phyloP scores from a whole-genome alignment of 2,113 vertebrate genomes.

The Anthoscopus minutus region DNA sequence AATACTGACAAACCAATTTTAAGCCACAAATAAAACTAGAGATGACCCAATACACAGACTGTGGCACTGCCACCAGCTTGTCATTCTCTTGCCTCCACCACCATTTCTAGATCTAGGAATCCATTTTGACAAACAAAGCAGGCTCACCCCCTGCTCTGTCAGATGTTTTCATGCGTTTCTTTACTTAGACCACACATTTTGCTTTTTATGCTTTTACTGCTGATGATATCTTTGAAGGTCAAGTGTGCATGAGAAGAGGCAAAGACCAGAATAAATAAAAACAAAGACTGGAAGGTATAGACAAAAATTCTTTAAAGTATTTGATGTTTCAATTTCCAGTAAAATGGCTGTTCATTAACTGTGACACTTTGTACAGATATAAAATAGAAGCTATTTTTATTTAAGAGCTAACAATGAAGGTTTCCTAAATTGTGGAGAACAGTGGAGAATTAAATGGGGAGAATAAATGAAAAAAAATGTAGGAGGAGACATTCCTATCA shows the following conservation, averaged over 20 bases:
- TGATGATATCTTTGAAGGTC: neutral
- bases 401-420: neutral
- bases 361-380: neutral
- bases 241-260: neutral
- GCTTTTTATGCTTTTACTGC: neutral
- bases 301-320: neutral
- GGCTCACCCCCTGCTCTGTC: neutral
- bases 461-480: neutral
- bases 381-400: conserved; percentile 47
- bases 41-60: neutral
- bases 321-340: neutral
- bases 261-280: neutral
- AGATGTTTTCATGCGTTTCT: neutral
- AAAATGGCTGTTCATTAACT: neutral
- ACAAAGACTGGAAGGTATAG: neutral
- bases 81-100: neutral
- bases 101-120: neutral
- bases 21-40: neutral
- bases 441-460: neutral
- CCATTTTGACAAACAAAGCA: neutral
- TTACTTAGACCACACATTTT: neutral
- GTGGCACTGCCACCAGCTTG: neutral
- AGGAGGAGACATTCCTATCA: neutral
- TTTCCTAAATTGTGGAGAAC: neutral
- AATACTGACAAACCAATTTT: neutral